A percentile compares a stretch with the other conserved stretches of the same genome.
Evolutionary conservation across 2,888 invertebrate species (phyloP).

Genomic region (Schizotus pectinicornis): DNA sequence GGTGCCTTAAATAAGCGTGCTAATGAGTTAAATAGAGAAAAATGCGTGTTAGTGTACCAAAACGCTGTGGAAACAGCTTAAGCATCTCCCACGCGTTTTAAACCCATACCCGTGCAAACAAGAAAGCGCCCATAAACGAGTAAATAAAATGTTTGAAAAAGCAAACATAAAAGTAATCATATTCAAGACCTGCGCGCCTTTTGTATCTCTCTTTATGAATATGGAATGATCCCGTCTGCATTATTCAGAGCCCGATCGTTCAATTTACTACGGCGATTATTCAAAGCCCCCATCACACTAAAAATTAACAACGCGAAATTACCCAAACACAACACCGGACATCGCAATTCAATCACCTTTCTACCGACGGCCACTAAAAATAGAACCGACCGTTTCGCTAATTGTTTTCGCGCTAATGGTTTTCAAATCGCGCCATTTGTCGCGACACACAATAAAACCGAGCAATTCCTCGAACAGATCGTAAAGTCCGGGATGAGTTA

Average conservation of each 20-base stretch:
- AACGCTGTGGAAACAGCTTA: too few relatives aligned
- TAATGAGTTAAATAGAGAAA: too few relatives aligned
- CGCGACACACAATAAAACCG: neutral
- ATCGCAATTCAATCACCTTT: constrained; percentile 2
- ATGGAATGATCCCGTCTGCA: constrained; percentile 34
- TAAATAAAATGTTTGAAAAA: constrained; percentile 27
- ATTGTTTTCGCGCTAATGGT: neutral
- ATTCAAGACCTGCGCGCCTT: constrained; percentile 29
- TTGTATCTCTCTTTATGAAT: constrained; percentile 35
- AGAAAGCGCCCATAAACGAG: neutral
- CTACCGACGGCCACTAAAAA: too few relatives aligned
- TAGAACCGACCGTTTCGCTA: neutral
- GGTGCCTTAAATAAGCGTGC: too few relatives aligned
- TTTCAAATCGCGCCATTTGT: too few relatives aligned
- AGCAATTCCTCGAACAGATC: constrained; percentile 13
- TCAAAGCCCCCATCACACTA: constrained; percentile 21
- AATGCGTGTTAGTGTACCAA: too few relatives aligned
- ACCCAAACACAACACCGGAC: constrained; percentile 14
- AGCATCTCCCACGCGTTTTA: too few relatives aligned
- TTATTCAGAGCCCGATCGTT: constrained; percentile 36
- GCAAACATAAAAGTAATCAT: constrained; percentile 28
- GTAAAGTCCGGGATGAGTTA: constrained; percentile 14
- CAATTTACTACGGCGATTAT: constrained; percentile 30
- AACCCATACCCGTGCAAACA: too few relatives aligned
- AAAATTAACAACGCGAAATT: constrained; percentile 34